Percentiles rank a stretch among this genome's conserved stretches.
phyloP scores from a whole-genome alignment of 2,888 invertebrate genomes.

The Drosophila macrospina region DNA sequence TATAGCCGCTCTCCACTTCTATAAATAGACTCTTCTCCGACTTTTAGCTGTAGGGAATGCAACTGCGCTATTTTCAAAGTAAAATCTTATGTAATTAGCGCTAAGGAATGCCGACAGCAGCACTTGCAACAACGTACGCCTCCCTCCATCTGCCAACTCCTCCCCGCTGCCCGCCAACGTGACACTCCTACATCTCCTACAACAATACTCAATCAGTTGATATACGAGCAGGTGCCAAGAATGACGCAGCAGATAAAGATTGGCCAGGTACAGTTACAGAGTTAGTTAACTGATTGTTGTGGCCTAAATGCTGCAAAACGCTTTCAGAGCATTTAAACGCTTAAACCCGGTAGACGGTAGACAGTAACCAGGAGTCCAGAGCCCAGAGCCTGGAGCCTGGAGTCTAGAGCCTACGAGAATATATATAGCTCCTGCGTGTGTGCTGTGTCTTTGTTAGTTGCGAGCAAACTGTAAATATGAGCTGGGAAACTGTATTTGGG shows the following conservation, averaged over 20 bases:
- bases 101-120: constrained; percentile 36
- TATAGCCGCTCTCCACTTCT: background rate
- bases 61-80: constrained; percentile 35
- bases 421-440: constrained; percentile 7
- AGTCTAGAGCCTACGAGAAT: background rate
- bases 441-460: constrained; percentile 50
- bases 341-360: background rate
- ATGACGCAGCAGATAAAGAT: constrained; percentile 29
- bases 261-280: constrained; percentile 25
- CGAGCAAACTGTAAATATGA: constrained; percentile 57
- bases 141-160: background rate
- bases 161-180: constrained; percentile 1
- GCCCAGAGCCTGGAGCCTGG: background rate
- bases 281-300: constrained; percentile 26
- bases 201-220: constrained; percentile 26
- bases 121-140: constrained; percentile 7
- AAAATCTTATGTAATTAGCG: constrained; percentile 48
- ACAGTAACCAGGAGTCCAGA: background rate
- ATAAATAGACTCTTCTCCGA: background rate
- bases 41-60: constrained; percentile 19
- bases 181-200: background rate
- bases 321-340: constrained; percentile 34
- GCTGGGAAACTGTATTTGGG: constrained; percentile 73
- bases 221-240: constrained; percentile 45
- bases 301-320: constrained; percentile 32